A percentile compares a stretch with the other conserved stretches of the same genome.
phyloP scores from a whole-genome alignment of 2,797 vertebrate genomes.

The Bryconaethiops microstoma region DNA sequence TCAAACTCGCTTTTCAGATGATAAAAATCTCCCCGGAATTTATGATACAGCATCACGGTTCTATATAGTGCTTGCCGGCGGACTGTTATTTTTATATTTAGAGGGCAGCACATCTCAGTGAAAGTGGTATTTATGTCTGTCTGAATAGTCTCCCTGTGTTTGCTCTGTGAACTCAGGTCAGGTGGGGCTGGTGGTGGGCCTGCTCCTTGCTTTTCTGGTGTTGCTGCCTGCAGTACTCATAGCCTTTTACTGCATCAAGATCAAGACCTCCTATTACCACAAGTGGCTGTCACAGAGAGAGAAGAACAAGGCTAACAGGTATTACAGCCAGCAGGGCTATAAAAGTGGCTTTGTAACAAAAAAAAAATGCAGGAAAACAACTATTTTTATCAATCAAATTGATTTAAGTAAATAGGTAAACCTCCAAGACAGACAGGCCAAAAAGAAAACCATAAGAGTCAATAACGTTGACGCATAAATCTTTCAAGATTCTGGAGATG shows the following conservation, averaged over 20 bases:
- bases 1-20: constrained; percentile 1
- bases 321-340: constrained; percentile 35
- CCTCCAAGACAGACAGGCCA: too few species aligned
- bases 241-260: constrained; percentile 80
- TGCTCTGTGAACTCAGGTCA: constrained; percentile 71
- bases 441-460: too few species aligned
- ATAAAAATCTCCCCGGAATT: constrained; percentile 36
- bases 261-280: constrained; percentile 76
- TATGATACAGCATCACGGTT: constrained; percentile 29
- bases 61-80: constrained; percentile 11
- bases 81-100: constrained; percentile 28
- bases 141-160: constrained; percentile 35
- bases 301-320: constrained; percentile 77
- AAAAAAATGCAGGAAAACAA: neutral
- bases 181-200: constrained; percentile 71
- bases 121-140: constrained; percentile 46
- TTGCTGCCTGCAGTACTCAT: constrained; percentile 78
- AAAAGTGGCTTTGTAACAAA: neutral
- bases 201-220: constrained; percentile 83
- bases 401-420: neutral
- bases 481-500: too few species aligned
- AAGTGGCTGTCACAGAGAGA: constrained; percentile 77
- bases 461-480: too few species aligned
- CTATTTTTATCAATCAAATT: neutral
- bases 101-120: constrained; percentile 4